These are phyloP conservation scores for Psettodes erumei DNA, from an alignment of 2,113 vertebrate species.

Conservation along the genomic window DNA sequence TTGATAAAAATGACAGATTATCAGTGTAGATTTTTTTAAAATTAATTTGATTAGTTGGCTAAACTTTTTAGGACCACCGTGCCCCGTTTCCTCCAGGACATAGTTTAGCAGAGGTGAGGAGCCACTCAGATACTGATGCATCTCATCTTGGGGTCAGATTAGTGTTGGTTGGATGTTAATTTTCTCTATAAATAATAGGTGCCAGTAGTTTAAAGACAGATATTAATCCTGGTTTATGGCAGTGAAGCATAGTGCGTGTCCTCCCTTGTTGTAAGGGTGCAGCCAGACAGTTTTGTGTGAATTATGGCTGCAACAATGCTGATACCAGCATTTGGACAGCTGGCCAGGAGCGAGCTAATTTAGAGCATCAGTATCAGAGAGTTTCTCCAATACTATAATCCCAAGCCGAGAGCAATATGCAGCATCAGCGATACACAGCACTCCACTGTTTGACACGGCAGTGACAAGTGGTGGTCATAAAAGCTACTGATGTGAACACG, in stretches of 20 bases:
- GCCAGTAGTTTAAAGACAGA: not conserved
- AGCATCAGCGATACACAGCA: conserved; percentile 9
- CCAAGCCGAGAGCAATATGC: not conserved
- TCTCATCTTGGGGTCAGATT: not conserved
- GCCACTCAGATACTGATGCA: not conserved
- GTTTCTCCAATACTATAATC: conserved; percentile 25
- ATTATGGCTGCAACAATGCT: conserved; percentile 53
- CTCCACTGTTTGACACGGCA: not conserved
- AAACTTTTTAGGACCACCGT: not conserved
- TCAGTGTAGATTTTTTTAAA: not conserved
- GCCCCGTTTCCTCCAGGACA: not conserved
- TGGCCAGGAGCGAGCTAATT: conserved; percentile 24
- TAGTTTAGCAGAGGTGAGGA: not conserved
- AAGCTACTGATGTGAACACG: not conserved
- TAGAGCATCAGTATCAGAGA: conserved; percentile 18
- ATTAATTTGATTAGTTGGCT: not conserved
- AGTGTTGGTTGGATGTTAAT: not conserved
- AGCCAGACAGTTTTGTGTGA: conserved; percentile 38
- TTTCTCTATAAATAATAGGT: not conserved
- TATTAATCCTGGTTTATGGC: not conserved
- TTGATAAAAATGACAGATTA: not conserved
- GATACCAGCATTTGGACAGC: conserved; percentile 20
- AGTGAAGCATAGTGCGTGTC: not conserved
- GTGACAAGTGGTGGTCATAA: not conserved
- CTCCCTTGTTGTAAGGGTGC: not conserved